Conservation (phyloP, 1,140 invertebrate genomes). For the Periplaneta americana region DNA sequence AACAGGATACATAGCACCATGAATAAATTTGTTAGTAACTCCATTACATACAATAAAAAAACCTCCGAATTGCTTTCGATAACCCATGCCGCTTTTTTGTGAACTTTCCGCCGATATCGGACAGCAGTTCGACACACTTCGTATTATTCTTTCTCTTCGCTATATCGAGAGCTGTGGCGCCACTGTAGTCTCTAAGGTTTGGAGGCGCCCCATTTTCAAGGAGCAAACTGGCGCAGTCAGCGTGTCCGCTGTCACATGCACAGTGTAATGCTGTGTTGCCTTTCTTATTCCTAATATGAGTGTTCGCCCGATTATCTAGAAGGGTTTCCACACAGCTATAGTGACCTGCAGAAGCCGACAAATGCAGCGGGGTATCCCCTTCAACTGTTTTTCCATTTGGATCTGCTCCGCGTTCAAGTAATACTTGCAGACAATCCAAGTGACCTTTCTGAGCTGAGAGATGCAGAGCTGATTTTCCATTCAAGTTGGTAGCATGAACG, state of each 20-base stretch:
- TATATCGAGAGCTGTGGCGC: conserved; percentile 53
- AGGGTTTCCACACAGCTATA: conserved; percentile 46
- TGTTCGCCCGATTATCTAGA: conserved; percentile 46
- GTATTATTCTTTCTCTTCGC: conserved; percentile 50
- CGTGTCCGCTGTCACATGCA: conserved; percentile 46
- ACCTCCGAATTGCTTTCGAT: neutral
- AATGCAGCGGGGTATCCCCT: conserved; percentile 54
- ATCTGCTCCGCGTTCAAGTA: conserved; percentile 64
- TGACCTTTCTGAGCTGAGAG: conserved; percentile 1
- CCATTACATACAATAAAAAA: neutral
- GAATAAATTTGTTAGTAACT: too few relatives aligned
- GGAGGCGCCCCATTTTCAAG: conserved; percentile 31
- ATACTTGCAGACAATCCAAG: conserved; percentile 40
- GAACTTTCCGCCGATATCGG: conserved; percentile 44
- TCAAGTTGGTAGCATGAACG: conserved; percentile 46
- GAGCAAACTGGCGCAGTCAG: conserved; percentile 39
- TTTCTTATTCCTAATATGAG: conserved; percentile 38
- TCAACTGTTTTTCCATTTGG: conserved; percentile 61
- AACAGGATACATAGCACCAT: too few relatives aligned
- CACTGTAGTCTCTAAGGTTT: conserved; percentile 21
- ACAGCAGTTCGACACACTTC: conserved; percentile 47
- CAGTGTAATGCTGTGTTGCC: conserved; percentile 38
- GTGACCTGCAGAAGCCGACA: conserved; percentile 17
- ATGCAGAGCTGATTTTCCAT: conserved; percentile 34
- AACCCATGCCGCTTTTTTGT: conserved; percentile 25